Evolutionary conservation across 2,113 vertebrate genomes (phyloP), one percentile per base, ranked within the genome.

Genomic region (Aleadryas rufinucha): DNA sequence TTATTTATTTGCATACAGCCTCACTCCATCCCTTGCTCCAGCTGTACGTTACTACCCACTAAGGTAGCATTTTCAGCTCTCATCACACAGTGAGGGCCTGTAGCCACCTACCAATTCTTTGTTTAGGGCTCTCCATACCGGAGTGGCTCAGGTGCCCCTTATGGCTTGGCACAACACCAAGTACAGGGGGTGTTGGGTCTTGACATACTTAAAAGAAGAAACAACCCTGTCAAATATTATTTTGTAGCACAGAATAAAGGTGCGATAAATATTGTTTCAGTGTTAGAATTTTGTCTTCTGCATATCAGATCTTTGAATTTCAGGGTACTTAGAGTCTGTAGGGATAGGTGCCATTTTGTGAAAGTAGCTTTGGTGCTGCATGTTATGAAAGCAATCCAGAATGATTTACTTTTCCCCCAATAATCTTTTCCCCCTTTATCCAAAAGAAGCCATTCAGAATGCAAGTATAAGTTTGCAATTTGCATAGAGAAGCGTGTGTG

Each of bases 41-140:
- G 28, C 16, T 61, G 16, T 41, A 12, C 11, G 4, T 26, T 5
- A 2, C 39, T 42, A n/a, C n/a, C 35, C 78, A 31, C 16, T 41
- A 31, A 39, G 21, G 31, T 21, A n/a, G 7, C 23, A 53, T 76
- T 76, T 93, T 79, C 26, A 64, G 28, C 41, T 59, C 37, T 71
- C 14, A n/a, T 37, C 14, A 3, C 27, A 27, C 9, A n/a, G 33
- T 3, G 45, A 77, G 56, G 39, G 14, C 10, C 21, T 41, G 27
- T 13, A 59, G 30, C 60, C 39, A 39, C 37, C 10, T 35, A 44
- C 1, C 0, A 37, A 33, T 1, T 3, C 21, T 33, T 21, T 3
- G 2, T n/a, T 64, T 60, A 68, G 16, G 54, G 35, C 35, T 76
- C 39, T 45, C 19, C 42, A 9, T 0, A 1, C 13, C 0, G 0